Evolutionary conservation across 2,797 vertebrate genomes (phyloP), one percentile per base, ranked within the genome.

Genomic region (Chrysocyon brachyurus): DNA sequence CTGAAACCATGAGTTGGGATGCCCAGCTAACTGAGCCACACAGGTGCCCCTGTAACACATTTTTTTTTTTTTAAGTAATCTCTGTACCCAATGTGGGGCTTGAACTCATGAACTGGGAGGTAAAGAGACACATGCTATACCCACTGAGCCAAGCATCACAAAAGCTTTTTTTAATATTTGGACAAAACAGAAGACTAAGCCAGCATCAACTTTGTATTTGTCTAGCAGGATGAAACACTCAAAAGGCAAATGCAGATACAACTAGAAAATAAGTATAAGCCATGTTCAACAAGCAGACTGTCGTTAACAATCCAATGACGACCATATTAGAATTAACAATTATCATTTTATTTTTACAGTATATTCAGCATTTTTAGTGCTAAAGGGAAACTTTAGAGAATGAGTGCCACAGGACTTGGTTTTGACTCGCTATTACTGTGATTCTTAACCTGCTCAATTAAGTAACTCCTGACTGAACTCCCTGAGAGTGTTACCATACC

Each of bases 371-470:
- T 83, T 92, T 68, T 46, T 73, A 91, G 68, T 54, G 19, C 46
- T 89, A 78, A 56, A 73, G 31, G 54, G 22, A 75, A 56, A 56
- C 19, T 54, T 70, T 96, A 64, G 78, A 87, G 36, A 98, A 95
- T 85, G 90, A 66, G 95, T 14, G 0, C 33, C 96, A 17, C 8
- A 96, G 63, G 94, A 96, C 33, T 46, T 97, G 57, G 68, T 77
- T 52, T 88, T 97, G 64, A 97, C 79, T 77, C 75, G 96, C 31
- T 96, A 49, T 31, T 98, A 96, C 21, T 95, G 73, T 75, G 46
- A 82, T 36, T 86, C 57, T 73, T 87, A 92, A 70, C 28, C 61
- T 73, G 66, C 46, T 59, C 81, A 82, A 61, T 64, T 46, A 91
- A 91, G 73, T 28, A 94, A 91, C 9, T 73, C 40, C 31, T 81